Base-by-base conservation (phyloP, 2,113 vertebrate genomes). In the Bostrychus sinensis region DNA sequence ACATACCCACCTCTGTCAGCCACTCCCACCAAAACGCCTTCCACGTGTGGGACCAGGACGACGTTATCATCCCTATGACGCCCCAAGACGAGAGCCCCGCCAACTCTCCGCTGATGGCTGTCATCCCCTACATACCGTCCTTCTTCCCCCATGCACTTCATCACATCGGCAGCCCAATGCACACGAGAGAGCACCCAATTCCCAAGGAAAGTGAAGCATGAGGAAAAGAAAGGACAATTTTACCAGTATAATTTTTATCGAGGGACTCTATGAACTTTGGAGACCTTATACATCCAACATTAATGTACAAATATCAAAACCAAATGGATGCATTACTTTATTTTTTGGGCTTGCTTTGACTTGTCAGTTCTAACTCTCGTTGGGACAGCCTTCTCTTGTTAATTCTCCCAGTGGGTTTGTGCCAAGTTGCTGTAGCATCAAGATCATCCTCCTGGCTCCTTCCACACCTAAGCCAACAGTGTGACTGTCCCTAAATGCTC, bases 11-110 rank as follows among this genome's bases (percentile, higher is more conserved):
- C 0, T 20, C 5, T 9, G 66, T 86, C n/a, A 79, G 22, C 46
- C 87, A 83, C 77, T 90, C 90, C 30, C 91, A 90, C 69, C 80
- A 77, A 0, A 92, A 92, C 8, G 90, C 91, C 62, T 92, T 92
- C 73, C 89, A 90, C 10, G 89, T 93, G 48, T 92, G 92, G 92
- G 80, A 91, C 72, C 89, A 88, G 73, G 86, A 92, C 0, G 88
- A 89, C 8, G 80, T 92, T 60, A 82, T 89, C 56, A 91, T 92
- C 59, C 82, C 89, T 20, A 83, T 91, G 51, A 48, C 37, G 0
- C 54, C 78, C 0, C 9, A 3, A 0, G 1, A 46, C 0, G 78
- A 77, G 7, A 88, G 79, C 60, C 88, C 84, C 0, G 37, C 65
- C 38, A 2, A 60, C 70, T 92, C 88, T 61, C 89, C 90, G 22